Evolutionary conservation across 1,140 invertebrate genomes (phyloP), one percentile per base, ranked within the genome.

Genomic region (Papilio aristodemus): DNA sequence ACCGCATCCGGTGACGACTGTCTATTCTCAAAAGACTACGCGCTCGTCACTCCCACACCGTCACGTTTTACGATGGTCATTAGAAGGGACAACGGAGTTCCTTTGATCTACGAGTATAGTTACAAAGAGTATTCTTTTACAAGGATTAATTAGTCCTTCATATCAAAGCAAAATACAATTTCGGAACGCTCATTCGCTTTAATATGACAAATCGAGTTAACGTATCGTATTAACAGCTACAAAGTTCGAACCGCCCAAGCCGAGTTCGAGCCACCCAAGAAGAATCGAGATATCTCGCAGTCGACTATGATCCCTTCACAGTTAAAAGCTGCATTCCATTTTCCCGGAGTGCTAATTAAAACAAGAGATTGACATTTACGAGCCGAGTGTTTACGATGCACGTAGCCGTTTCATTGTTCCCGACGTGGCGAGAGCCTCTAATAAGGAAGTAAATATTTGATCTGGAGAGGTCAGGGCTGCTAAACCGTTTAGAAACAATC

Each of bases 391-490:
- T 81, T 81, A 84, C 80, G 76, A 79, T 43, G 69, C 50, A 71
- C 59, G 75, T 77, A 74, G 75, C 74, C 73, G 78, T 77, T 71
- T 74, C 71, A 85, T 90, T 86, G 88, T 89, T 89, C 76, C 76
- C 69, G 70, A 43, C 72, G 64, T 10, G 43, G 43, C 70, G 71
- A 74, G 75, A 46, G 77, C 70, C 68, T 73, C 84, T 90, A 90
- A 90, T 89, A 83, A 89, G 88, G 88, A 90, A 90, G 88, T 86
- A 75, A 89, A 90, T 87, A 85, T 90, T 90, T 85, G 81, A 76
- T 76, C 78, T 77, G 78, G 76, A 71, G 71, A 36, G 41, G 67
- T 58, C 46, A 66, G 37, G 59, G 69, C 67, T 72, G 59, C 60
- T 64, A 58, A 58, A 71, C 46, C 66, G 58, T 43, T 50, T 36